Base-by-base conservation (phyloP, 2,888 invertebrate species). In the Macaria liturata region DNA sequence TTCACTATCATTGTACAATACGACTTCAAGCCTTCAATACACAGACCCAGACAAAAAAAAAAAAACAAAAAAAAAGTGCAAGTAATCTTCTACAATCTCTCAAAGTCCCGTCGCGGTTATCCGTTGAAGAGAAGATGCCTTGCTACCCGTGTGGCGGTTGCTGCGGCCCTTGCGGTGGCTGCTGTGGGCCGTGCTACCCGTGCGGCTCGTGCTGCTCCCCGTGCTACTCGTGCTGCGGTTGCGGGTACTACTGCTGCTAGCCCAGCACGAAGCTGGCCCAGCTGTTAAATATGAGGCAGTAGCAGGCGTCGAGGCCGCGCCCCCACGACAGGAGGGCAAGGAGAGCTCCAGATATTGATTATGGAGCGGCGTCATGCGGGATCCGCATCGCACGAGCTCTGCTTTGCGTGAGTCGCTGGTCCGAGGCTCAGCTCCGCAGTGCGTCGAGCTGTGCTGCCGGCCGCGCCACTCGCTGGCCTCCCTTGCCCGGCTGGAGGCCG, bases 21-120 rank as follows among this genome's bases (percentile, higher is more conserved):
- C 74, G 74, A 71, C 65, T 70, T 73, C 84, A 83, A 80, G 72
- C 72, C 66, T 59, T 65, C 81, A 83, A 80, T 74, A 81, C 57
- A 54, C 74, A 54, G 68, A 58, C 61, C 46, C 59, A 61, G 61
- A 59, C 63, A 64, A 65, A 54, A 68, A 70, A 69, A 70, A 67
- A 61, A 56, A 61, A 64, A 59, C 44, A 67, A 64, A 61, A 56
- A 64, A 56, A 50, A 44, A 57, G 54, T 59, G 59, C 31, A 32
- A 43, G 3, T 42, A n/a, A 30, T 37, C 44, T 9, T 9, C 42
- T n/a, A 42, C n/a, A 31, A 62, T 9, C 65, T 60, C 56, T 5
- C 66, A 66, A 42, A 32, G 32, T 46, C 32, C 65, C 52, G 64
- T 54, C 55, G 64, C 64, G 63, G 65, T 55, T 53, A 52, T 37